Evolutionary conservation across 1,140 invertebrate genomes (phyloP).

Genomic region (Hylaeus anthracinus): DNA sequence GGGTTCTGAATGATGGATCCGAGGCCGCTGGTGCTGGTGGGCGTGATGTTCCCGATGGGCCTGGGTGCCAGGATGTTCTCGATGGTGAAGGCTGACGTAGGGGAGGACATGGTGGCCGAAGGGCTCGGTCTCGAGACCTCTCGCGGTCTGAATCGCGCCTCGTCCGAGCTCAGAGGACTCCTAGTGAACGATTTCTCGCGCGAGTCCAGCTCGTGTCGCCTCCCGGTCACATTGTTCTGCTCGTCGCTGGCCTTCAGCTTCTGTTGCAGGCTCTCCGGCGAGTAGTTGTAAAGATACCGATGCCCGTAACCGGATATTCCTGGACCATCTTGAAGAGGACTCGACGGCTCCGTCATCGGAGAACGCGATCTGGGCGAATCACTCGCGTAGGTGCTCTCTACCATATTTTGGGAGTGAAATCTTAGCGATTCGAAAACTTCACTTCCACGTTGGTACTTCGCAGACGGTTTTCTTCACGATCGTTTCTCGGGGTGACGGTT

Average conservation of each 20-base stretch:
- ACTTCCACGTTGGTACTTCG: neutral
- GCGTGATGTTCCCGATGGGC: conserved; percentile 69
- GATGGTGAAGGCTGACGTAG: conserved; percentile 88
- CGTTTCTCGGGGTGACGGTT: too few species aligned
- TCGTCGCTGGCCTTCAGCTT: conserved; percentile 59
- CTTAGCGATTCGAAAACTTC: neutral
- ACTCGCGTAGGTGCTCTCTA: conserved; percentile 75
- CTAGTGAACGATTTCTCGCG: conserved; percentile 58
- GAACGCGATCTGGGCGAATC: conserved; percentile 77
- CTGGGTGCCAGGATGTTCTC: conserved; percentile 89
- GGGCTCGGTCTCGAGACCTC: conserved; percentile 67
- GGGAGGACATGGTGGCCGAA: conserved; percentile 80
- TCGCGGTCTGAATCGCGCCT: conserved; percentile 55
- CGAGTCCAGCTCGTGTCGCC: conserved; percentile 56
- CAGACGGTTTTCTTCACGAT: too few species aligned
- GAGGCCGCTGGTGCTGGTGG: conserved; percentile 55
- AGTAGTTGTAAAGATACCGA: conserved; percentile 71
- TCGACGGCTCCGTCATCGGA: conserved; percentile 77
- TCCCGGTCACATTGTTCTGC: conserved; percentile 47
- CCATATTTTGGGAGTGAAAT: conserved; percentile 66
- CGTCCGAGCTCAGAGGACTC: conserved; percentile 64
- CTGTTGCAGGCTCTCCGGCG: conserved; percentile 64
- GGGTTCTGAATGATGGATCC: conserved; percentile 60
- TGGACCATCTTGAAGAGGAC: conserved; percentile 72
- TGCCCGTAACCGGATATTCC: conserved; percentile 64